Percentiles rank a stretch among this genome's conserved stretches.
Conservation (phyloP, 30 jellyfish, hydroid and myxozoan genomes). For the Aurelia sp. region DNA sequence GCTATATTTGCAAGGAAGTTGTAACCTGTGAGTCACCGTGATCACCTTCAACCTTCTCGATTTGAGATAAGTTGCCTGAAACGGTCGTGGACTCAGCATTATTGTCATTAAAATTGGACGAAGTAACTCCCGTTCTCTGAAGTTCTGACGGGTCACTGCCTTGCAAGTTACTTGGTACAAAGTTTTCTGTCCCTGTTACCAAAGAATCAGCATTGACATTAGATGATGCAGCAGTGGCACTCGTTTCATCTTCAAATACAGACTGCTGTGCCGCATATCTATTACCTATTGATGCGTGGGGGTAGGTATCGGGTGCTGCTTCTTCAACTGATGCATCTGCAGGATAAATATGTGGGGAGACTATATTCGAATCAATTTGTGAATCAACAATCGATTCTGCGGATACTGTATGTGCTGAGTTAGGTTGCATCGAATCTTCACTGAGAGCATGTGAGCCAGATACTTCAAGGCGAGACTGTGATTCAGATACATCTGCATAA, state of each 20-base stretch:
- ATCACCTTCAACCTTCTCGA: constrained; percentile 27
- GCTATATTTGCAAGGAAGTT: constrained; percentile 52
- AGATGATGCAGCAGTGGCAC: constrained; percentile 37
- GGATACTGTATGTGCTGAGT: background rate
- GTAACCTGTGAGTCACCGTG: constrained; percentile 68
- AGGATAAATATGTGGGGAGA: constrained; percentile 17
- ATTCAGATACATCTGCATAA: background rate
- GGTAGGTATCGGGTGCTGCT: constrained; percentile 10
- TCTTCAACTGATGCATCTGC: constrained; percentile 16
- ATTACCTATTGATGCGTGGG: constrained; percentile 31
- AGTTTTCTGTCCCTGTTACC: constrained; percentile 77
- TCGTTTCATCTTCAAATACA: constrained; percentile 37
- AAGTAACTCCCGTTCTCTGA: constrained; percentile 68
- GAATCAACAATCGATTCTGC: constrained; percentile 51
- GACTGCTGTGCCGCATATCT: constrained; percentile 53
- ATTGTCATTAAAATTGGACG: constrained; percentile 47
- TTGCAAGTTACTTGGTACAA: constrained; percentile 43
- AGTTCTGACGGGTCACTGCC: constrained; percentile 22
- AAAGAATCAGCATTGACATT: constrained; percentile 38
- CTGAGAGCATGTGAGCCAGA: constrained; percentile 55
- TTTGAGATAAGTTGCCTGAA: constrained; percentile 15
- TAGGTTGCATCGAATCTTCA: constrained; percentile 36
- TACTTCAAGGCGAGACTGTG: constrained; percentile 38
- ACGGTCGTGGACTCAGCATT: constrained; percentile 46
- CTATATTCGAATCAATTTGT: constrained; percentile 34